Conservation (phyloP, 2,797 vertebrate species). For the Sylvilagus floridanus region DNA sequence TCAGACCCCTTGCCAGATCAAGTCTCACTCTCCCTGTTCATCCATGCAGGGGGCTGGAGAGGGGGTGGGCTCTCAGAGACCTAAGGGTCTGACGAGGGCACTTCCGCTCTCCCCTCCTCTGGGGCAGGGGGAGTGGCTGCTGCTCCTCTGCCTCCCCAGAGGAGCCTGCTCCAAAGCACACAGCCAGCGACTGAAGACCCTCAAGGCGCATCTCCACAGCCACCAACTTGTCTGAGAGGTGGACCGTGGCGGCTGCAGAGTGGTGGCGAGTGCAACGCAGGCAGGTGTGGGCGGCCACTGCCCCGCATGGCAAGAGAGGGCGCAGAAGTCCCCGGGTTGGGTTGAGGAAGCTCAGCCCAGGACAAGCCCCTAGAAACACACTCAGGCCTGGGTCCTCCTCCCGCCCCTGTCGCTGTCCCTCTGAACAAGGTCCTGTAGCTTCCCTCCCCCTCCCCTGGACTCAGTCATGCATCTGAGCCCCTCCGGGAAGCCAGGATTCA, state of each 20-base stretch:
- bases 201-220: not conserved
- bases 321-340: too few relatives aligned
- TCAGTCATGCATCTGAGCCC: not conserved
- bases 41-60: not conserved
- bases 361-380: not conserved
- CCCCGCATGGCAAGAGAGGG: accelerated
- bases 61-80: accelerated
- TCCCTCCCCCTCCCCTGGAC: not conserved
- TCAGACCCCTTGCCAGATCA: not conserved
- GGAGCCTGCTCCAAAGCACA: not conserved
- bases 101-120: not conserved
- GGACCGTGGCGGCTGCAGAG: too few relatives aligned
- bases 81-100: not conserved
- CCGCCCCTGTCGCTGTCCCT: accelerated
- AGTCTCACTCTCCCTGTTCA: not conserved
- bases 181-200: not conserved
- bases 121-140: not conserved
- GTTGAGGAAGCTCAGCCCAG: too few relatives aligned
- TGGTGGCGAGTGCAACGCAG: not conserved
- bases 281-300: not conserved
- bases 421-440: not conserved
- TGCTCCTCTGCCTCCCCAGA: not conserved
- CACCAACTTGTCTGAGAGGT: not conserved
- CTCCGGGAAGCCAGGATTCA: not conserved
- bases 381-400: not conserved